Base-by-base conservation (phyloP, 2,113 vertebrate genomes). In the Charina bottae region DNA sequence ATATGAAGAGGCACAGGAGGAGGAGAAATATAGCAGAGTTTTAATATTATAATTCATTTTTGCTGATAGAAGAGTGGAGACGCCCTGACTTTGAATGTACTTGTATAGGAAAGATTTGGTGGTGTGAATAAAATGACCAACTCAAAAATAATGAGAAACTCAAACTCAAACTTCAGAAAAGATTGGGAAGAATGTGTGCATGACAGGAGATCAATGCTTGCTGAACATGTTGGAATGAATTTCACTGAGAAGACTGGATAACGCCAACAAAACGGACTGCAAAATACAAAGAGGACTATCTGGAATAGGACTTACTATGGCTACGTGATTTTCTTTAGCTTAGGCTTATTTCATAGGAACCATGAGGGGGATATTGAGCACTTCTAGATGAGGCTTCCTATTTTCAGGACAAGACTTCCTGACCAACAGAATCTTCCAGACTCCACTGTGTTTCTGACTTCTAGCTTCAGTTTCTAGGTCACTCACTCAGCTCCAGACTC, bases 131-230 rank as follows among this genome's bases (percentile, higher is more conserved):
- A 87, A 94, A 94, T 83, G 92, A 92, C 92, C 96, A 96, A 92
- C 60, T 92, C 26, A 95, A 92, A 95, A 96, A 95, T 95, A 95
- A 94, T 83, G 84, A 96, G 96, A 92, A 94, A 33, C 91, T 90
- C 85, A 96, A 93, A 90, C 94, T 96, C 88, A 94, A 56, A 91
- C 85, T 87, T 93, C 42, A 62, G 24, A 93, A 93, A 92, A 92
- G 91, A 83, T 26, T 64, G 93, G 68, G 95, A 94, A n/a, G 49
- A 94, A 92, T 3, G 23, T 64, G 89, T 93, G 93, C 94, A 93
- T 95, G 94, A 95, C 95, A 96, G 88, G 92, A 96, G 96, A 96
- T 96, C 95, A 90, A 92, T 95, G 92, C 2, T 37, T 68, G 87
- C 94, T 90, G 92, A 94, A 92, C 94, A 95, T 89, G 93, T 95